Evolutionary conservation across 2,888 invertebrate genomes (phyloP).

Genomic region (Pseudanteris insignis): DNA sequence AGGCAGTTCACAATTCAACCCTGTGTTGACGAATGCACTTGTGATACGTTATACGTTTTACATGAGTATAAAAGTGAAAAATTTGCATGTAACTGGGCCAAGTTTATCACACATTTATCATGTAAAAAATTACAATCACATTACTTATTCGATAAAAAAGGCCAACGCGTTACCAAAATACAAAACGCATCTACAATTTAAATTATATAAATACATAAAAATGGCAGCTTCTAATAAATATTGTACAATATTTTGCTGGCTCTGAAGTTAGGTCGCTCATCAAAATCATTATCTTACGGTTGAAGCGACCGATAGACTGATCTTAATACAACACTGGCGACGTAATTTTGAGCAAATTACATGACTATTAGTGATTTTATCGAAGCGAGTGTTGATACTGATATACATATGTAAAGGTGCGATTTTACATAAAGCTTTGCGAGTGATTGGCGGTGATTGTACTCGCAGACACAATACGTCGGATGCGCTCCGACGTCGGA

Average conservation of each 20-base stretch:
- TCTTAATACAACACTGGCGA: conserved; percentile 16
- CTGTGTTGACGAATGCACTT: no score
- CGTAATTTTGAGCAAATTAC: conserved; percentile 40
- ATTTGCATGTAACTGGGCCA: no score
- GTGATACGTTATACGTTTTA: no score
- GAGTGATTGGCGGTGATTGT: conserved; percentile 13
- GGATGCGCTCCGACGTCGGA: conserved; percentile 72
- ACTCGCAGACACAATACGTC: conserved; percentile 51
- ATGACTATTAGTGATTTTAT: conserved; percentile 32
- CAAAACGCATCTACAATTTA: no score
- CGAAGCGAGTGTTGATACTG: conserved; percentile 14
- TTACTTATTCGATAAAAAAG: no score
- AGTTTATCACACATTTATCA: no score
- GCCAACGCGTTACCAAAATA: no score
- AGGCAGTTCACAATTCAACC: no score
- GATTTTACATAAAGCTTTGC: conserved; percentile 27
- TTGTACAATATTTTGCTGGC: conserved; percentile 10
- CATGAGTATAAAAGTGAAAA: no score
- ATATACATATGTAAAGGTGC: conserved; percentile 6
- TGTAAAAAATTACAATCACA: no score
- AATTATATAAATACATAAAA: conserved; percentile 5
- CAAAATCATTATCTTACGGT: no score
- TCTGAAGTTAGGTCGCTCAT: not conserved
- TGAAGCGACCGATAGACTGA: no score
- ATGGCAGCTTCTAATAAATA: conserved; percentile 23